Evolutionary conservation across 53 echinoderm and acorn worm genomes (phyloP).

Genomic region (Echinometra lucunter): DNA sequence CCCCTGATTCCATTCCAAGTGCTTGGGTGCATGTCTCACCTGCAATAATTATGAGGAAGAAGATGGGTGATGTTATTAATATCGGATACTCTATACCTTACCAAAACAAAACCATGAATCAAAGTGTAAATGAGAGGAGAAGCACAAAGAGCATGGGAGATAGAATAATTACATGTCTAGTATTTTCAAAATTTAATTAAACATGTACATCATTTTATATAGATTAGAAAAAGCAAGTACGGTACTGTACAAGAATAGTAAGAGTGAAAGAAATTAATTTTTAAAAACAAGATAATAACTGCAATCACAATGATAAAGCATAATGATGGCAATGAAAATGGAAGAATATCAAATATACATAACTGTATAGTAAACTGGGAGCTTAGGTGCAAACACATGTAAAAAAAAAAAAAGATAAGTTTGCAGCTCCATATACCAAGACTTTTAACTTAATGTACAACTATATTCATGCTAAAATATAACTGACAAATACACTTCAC

Average conservation of each 20-base stretch:
- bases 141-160: not conserved
- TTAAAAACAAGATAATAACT: not conserved
- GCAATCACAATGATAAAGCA: not conserved
- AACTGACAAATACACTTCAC: too few species aligned
- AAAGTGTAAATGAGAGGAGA: not conserved
- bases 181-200: too few species aligned
- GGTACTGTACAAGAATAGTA: too few species aligned
- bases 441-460: too few species aligned
- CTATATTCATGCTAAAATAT: too few species aligned
- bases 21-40: slow-evolving; percentile 80
- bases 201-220: too few species aligned
- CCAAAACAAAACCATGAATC: slow-evolving; percentile 15
- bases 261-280: not conserved
- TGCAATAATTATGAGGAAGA: slow-evolving; percentile 31
- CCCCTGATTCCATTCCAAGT: slow-evolving; percentile 95
- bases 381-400: not conserved
- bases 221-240: too few species aligned
- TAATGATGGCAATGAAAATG: not conserved
- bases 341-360: not conserved
- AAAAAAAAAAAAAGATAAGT: not conserved
- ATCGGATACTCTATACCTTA: not conserved
- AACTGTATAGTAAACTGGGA: not conserved
- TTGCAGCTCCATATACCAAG: not conserved
- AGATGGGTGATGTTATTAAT: not conserved
- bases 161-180: not conserved